Conservation (phyloP, 2,113 vertebrate species). For the Alethe castanea region DNA sequence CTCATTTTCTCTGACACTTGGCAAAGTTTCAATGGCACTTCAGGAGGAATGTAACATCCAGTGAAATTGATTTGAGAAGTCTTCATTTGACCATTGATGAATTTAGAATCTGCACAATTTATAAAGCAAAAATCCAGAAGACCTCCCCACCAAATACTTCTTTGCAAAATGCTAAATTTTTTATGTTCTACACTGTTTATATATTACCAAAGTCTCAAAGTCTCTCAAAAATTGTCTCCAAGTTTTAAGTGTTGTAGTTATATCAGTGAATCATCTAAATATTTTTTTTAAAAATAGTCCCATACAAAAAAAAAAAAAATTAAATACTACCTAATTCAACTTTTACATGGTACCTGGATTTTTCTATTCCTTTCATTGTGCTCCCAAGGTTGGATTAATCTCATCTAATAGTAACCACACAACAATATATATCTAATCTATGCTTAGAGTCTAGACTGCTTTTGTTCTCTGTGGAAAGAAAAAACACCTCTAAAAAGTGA, state of each 20-base stretch:
- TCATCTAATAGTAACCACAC: background rate
- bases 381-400: background rate
- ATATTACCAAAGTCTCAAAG: background rate
- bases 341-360: background rate
- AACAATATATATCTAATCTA: background rate
- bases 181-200: background rate
- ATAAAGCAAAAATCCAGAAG: background rate
- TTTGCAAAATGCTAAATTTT: background rate
- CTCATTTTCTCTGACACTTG: background rate
- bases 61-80: fast-evolving
- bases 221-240: background rate
- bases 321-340: fast-evolving
- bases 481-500: background rate
- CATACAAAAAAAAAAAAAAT: background rate
- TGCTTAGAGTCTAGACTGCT: background rate
- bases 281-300: fast-evolving
- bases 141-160: fast-evolving
- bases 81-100: background rate
- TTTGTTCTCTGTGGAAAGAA: background rate
- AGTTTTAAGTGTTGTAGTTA: background rate
- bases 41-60: background rate
- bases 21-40: background rate
- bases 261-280: background rate
- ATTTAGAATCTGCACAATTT: background rate
- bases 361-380: background rate